Evolutionary conservation across 2,797 vertebrate genomes (phyloP), one percentile per base, ranked within the genome.

Genomic region (Neosilurus hyrtlii): DNA sequence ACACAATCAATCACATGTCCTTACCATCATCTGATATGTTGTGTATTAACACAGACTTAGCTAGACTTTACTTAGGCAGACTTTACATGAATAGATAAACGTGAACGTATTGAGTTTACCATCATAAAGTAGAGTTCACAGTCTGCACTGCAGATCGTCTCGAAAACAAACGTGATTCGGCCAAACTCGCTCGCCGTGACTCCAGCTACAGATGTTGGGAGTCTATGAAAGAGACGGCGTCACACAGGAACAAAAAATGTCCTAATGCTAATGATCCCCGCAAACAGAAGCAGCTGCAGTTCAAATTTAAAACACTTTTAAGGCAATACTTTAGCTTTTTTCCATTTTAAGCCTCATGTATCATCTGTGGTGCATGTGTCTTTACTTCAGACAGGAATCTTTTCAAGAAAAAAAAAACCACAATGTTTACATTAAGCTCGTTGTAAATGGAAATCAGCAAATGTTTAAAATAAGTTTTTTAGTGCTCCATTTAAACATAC

Each of bases 41-140:
- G 11, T 51, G 68, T 9, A n/a, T 49, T 24, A 4, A 59, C 18
- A 59, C 65, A 66, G 65, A 24, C 30, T 8, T 5, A 20, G 18
- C 52, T 57, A 35, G n/a, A n/a, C n/a, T n/a, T n/a, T n/a, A n/a
- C n/a, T n/a, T n/a, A n/a, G n/a, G n/a, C 8, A 52, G 49, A 4
- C n/a, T 24, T 49, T 62, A 24, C 15, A 49, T 22, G 54, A 16
- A 10, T 16, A 18, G 7, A 79, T 26, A 20, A 66, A 22, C 2
- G 5, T 15, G 65, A 78, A 10, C 5, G 10, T 16, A 9, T 11
- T 2, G 15, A 37, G 90, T 96, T 97, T 93, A 99, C 98, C 93
- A 95, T 96, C 97, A 99, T 99, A 82, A 99, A 99, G 93, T 99
- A 99, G 54, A 99, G 93, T 84, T 97, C 96, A 75, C 98, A 99